Base-by-base conservation (phyloP, 2,888 invertebrate species). In the Drosophila colorata region DNA sequence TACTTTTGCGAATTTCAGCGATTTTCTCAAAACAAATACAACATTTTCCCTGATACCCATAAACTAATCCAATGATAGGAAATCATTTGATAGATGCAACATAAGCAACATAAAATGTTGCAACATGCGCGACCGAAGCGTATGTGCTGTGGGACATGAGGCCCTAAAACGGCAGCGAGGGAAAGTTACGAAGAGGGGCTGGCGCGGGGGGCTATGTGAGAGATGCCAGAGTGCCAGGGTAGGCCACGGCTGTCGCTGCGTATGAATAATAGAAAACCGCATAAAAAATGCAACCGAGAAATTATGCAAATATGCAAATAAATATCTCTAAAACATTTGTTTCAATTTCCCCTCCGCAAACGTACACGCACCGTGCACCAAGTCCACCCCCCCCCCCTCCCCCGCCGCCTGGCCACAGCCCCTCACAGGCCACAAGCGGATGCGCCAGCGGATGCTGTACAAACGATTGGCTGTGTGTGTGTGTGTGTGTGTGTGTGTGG, bases 251-350 rank as follows among this genome's bases (percentile, higher is more conserved):
- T 51, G 55, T 49, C 43, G 47, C 51, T 69, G 71, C 74, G 69
- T 61, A 70, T 80, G 69, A 79, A 79, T 79, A 77, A 72, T 74
- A 68, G 58, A 73, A 63, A 58, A 31, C 14, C 59, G 76, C 65
- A 71, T 69, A 76, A 70, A 76, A 72, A 76, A 82, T 76, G 73
- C 73, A 76, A 73, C 49, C 60, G 49, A 75, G 69, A 74, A 81
- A 84, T 84, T 82, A 83, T 83, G 82, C 82, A 82, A 82, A 80
- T 82, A 84, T 82, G 81, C 81, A 79, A 85, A 83, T 83, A 83
- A 83, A 83, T 83, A 83, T 85, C 83, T 83, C 83, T 80, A 85
- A 83, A 85, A 82, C 80, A 83, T 83, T 85, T 85, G 86, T 83
- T 85, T 82, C 80, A 85, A 80, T 80, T 82, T 78, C 73, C 75